A percentile compares a stretch with the other conserved stretches of the same genome.
Evolutionary conservation across 2,888 invertebrate genomes (phyloP).

Genomic region (Hirtodrosophila histrioides): DNA sequence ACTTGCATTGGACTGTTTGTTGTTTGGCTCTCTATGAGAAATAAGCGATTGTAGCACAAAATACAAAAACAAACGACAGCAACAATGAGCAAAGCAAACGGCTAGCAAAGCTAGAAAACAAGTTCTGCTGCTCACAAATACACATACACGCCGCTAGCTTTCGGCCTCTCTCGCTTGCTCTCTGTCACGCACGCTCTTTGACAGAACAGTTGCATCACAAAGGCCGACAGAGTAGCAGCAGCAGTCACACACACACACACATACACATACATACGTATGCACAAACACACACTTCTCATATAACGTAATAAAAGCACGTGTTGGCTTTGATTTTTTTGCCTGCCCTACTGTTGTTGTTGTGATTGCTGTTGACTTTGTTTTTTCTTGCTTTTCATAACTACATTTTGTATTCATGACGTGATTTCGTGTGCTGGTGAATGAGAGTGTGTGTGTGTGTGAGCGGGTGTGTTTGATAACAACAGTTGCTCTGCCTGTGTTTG

Average conservation of each 20-base stretch:
- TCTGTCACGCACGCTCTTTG: conserved; percentile 24
- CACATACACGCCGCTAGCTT: not conserved
- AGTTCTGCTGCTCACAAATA: conserved; percentile 46
- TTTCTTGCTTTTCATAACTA: conserved; percentile 17
- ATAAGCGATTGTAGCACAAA: conserved; percentile 19
- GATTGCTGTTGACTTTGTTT: conserved; percentile 46
- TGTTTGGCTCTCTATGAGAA: conserved; percentile 18
- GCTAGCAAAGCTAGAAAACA: conserved; percentile 39
- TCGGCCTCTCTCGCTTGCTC: conserved; percentile 16
- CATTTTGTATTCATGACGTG: conserved; percentile 66
- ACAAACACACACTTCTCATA: conserved; percentile 24
- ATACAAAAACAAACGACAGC: conserved; percentile 21
- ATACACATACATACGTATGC: conserved; percentile 22
- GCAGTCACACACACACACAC: conserved; percentile 15
- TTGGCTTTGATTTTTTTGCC: conserved; percentile 72
- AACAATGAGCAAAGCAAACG: conserved; percentile 14
- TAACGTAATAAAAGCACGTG: conserved; percentile 83
- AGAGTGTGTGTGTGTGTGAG: conserved; percentile 13
- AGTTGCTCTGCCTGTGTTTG: conserved; percentile 23
- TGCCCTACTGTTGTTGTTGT: conserved; percentile 1
- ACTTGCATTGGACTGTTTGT: conserved; percentile 23
- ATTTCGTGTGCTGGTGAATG: conserved; percentile 33
- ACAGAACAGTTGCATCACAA: conserved; percentile 63
- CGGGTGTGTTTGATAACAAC: conserved; percentile 53
- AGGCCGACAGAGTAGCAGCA: conserved; percentile 26